Conservation (phyloP, 2,888 invertebrate species). For the Adela reaumurella region DNA sequence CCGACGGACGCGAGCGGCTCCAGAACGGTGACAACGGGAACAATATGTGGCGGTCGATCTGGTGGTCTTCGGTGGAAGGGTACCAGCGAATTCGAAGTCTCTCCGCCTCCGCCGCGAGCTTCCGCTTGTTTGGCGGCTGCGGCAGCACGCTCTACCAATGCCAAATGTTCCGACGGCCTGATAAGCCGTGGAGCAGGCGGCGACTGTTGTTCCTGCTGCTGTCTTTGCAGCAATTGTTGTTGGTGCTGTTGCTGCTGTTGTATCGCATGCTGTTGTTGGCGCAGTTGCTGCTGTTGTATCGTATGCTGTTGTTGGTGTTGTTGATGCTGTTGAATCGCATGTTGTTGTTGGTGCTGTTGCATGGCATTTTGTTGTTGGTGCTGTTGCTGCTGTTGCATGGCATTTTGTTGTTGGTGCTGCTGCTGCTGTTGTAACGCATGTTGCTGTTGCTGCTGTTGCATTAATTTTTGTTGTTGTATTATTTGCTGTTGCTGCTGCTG, state of each 20-base stretch:
- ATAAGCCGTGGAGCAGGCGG: conserved; percentile 36
- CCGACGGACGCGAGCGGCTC: conserved; percentile 10
- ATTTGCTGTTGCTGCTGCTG: no score
- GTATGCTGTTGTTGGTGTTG: conserved; percentile 1
- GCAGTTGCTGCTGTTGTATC: not conserved
- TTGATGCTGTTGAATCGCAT: conserved; percentile 1
- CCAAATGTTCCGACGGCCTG: conserved; percentile 43
- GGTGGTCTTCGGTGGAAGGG: not conserved
- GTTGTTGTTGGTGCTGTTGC: not conserved
- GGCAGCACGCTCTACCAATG: conserved; percentile 25
- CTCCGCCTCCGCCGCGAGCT: not conserved
- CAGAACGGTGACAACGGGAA: conserved; percentile 12
- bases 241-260: not conserved
- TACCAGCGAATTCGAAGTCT: not conserved
- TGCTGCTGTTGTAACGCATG: no score
- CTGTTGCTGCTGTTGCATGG: no score
- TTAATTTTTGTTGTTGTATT: no score
- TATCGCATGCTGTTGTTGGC: not conserved
- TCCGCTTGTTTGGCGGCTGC: not conserved
- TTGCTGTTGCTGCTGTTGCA: no score
- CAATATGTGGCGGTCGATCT: not conserved
- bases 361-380: no score
- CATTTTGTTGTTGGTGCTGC: no score
- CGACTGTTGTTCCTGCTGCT: conserved; percentile 5
- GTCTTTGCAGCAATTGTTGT: not conserved